Conservation (phyloP, 2,113 vertebrate species). For the Picathartes gymnocephalus region DNA sequence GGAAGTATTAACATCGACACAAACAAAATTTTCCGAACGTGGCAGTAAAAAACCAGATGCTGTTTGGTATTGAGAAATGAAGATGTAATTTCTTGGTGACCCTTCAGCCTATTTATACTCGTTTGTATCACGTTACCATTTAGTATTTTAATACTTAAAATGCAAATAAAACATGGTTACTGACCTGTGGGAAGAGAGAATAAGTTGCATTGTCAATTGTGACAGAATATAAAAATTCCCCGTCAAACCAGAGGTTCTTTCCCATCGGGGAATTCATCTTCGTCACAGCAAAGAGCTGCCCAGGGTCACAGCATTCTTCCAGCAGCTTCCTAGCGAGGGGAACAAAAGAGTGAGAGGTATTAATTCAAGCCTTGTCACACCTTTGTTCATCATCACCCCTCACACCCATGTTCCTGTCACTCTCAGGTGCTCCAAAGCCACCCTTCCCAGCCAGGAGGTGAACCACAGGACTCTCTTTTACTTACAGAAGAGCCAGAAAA, state of each 20-base stretch:
- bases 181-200: constrained; percentile 89
- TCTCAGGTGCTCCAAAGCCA: not conserved
- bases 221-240: constrained; percentile 90
- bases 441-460: not conserved
- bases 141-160: not conserved
- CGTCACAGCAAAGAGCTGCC: constrained; percentile 88
- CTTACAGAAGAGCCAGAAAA: not conserved
- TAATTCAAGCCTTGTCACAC: not conserved
- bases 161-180: not conserved
- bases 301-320: constrained; percentile 87
- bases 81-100: not conserved
- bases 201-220: constrained; percentile 90
- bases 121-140: not conserved
- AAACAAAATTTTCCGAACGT: not conserved
- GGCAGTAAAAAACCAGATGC: not conserved
- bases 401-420: not conserved
- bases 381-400: not conserved
- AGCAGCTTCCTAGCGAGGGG: constrained; percentile 81
- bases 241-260: constrained; percentile 93
- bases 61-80: not conserved
- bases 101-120: not conserved
- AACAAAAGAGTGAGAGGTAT: not conserved
- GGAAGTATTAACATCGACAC: not conserved
- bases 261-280: constrained; percentile 90
- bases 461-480: not conserved